Conservation (phyloP, 2,888 invertebrate genomes). For the Phragmatobia fuliginosa region DNA sequence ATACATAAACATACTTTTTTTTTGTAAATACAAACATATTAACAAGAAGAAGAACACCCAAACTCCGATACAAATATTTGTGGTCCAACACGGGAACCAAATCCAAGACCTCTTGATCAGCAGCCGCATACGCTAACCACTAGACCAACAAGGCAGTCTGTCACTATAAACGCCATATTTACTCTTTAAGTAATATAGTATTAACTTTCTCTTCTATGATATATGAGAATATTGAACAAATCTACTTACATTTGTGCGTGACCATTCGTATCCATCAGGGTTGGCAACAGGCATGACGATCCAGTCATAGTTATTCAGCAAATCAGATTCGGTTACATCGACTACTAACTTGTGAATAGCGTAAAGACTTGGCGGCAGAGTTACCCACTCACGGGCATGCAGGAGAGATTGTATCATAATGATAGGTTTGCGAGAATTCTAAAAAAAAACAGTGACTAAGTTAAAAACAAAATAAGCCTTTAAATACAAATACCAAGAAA, state of each 20-base stretch:
- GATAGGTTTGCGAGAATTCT: constrained; percentile 81
- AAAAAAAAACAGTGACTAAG: constrained; percentile 21
- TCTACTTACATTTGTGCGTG: constrained; percentile 76
- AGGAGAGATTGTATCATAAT: constrained; percentile 87
- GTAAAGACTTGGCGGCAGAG: constrained; percentile 88
- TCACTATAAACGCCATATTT: neutral
- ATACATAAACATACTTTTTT: no score
- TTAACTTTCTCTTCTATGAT: neutral
- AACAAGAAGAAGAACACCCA: no score
- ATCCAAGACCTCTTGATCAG: no score
- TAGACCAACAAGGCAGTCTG: no score
- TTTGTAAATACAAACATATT: no score
- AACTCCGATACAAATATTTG: no score
- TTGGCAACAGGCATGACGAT: constrained; percentile 89
- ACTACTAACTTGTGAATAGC: constrained; percentile 88
- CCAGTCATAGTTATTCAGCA: constrained; percentile 88
- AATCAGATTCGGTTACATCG: constrained; percentile 80
- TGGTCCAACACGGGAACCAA: no score
- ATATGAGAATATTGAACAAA: neutral
- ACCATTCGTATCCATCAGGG: constrained; percentile 90
- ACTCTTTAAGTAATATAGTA: neutral
- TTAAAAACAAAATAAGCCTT: no score
- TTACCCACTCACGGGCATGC: constrained; percentile 90
- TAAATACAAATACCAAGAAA: no score
- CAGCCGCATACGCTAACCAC: no score